phyloP scores from a whole-genome alignment of 2,113 vertebrate species.

The Plecturocebus donacophilus region DNA sequence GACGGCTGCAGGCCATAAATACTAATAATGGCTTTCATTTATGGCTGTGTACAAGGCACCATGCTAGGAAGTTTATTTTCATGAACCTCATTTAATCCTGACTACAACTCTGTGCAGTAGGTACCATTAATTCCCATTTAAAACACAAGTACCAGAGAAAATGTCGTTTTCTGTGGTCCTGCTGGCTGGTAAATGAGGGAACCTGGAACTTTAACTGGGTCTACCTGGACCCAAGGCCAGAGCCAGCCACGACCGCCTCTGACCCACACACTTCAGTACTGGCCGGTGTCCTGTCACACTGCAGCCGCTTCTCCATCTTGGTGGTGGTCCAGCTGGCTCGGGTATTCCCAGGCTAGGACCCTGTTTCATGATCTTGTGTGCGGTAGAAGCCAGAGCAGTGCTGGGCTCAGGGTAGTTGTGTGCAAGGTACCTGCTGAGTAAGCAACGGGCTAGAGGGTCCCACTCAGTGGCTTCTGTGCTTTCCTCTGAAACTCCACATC shows the following conservation, averaged over 20 bases:
- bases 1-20: not conserved
- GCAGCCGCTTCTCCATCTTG: not conserved
- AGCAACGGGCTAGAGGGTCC: not conserved
- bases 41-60: not conserved
- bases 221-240: not conserved
- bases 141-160: not conserved
- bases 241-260: accelerated
- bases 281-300: accelerated
- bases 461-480: not conserved
- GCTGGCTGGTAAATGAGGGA: not conserved
- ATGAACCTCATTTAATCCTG: conserved; percentile 40
- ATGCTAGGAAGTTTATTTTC: conserved; percentile 59
- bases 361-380: too few species aligned
- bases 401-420: not conserved
- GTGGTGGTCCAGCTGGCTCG: not conserved
- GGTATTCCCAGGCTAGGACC: not conserved
- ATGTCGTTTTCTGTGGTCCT: not conserved
- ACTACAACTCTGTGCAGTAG: not conserved
- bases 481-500: not conserved
- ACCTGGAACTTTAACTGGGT: not conserved
- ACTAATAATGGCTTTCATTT: not conserved
- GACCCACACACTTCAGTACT: accelerated
- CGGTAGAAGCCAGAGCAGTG: accelerated
- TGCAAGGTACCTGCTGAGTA: not conserved
- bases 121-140: not conserved